Conservation (phyloP, 2,888 invertebrate genomes). For the Acrobasis consociella region DNA sequence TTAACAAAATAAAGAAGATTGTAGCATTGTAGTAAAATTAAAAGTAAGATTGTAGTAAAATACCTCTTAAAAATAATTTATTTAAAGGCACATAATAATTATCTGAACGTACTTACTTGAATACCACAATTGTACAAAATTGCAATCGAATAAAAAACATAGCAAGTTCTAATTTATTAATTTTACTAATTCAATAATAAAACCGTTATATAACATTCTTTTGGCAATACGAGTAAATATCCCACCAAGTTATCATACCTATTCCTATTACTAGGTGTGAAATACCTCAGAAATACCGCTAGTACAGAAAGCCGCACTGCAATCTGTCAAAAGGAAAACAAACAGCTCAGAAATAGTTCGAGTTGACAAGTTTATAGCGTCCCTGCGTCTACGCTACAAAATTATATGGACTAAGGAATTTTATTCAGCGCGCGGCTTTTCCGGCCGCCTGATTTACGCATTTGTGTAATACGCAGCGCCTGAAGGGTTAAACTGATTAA, state of each 20-base stretch:
- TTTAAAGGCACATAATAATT: no score
- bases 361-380: constrained; percentile 78
- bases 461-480: constrained; percentile 15
- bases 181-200: no score
- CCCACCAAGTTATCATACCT: not conserved
- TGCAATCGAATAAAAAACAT: no score
- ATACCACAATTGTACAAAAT: no score
- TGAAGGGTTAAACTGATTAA: constrained; percentile 18
- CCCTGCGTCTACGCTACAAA: constrained; percentile 48
- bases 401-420: constrained; percentile 58
- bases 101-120: no score
- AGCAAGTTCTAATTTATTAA: no score
- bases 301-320: constrained; percentile 64
- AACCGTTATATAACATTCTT: no score
- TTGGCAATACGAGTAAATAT: no score
- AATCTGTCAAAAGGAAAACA: constrained; percentile 79
- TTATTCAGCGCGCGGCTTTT: constrained; percentile 46
- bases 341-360: constrained; percentile 76
- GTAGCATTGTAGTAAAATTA: no score
- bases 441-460: constrained; percentile 42
- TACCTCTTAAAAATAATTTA: no score
- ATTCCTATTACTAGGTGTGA: constrained; percentile 9
- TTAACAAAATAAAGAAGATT: no score
- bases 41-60: no score
- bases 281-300: constrained; percentile 10